Percentiles rank a stretch among this genome's conserved stretches.
These are phyloP conservation scores for Ophion ellenae DNA, from an alignment of 2,888 invertebrate species.

Conservation along the genomic window DNA sequence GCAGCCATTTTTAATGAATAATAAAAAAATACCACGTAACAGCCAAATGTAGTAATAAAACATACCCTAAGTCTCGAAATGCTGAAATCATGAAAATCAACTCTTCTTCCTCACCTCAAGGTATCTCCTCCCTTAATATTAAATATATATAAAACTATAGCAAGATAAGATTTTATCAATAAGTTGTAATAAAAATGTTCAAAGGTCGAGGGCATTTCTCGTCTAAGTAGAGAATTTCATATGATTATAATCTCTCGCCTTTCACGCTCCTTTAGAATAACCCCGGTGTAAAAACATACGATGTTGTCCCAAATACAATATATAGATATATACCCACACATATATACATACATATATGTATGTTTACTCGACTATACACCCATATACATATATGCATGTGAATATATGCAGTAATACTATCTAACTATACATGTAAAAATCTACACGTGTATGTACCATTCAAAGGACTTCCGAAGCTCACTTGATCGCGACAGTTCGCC, in stretches of 20 bases:
- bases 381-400: too few relatives aligned
- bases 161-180: neutral
- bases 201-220: conserved; percentile 5
- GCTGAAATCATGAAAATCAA: too few relatives aligned
- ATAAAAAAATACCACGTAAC: too few relatives aligned
- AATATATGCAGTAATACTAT: too few relatives aligned
- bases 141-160: neutral
- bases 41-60: too few relatives aligned
- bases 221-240: conserved; percentile 6
- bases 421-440: conserved; percentile 21
- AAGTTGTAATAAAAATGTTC: conserved; percentile 9
- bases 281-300: neutral
- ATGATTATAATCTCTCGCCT: conserved; percentile 24
- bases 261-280: conserved; percentile 2
- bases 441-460: conserved; percentile 18
- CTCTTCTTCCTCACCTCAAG: too few relatives aligned
- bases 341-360: too few relatives aligned
- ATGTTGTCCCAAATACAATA: neutral
- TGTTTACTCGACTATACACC: too few relatives aligned
- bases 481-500: conserved; percentile 62
- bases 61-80: too few relatives aligned
- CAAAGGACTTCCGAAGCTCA: conserved; percentile 57
- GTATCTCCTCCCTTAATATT: too few relatives aligned
- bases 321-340: neutral
- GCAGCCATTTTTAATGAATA: too few relatives aligned